Conservation (phyloP, 1,140 invertebrate genomes). For the Lordiphosa collinella region DNA sequence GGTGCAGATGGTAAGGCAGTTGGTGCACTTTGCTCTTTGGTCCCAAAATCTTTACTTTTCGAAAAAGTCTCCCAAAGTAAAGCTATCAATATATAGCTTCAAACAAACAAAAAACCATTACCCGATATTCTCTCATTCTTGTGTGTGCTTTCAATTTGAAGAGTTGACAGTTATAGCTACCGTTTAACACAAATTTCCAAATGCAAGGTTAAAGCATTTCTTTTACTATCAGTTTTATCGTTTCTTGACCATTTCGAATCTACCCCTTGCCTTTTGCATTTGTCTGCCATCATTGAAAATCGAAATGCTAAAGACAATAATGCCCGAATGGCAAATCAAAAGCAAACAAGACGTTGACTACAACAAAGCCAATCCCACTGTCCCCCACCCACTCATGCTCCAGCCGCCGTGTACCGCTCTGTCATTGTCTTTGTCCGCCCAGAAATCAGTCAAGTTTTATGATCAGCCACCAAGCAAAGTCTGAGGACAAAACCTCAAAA, state of each 20-base stretch:
- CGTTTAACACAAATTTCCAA: too few species aligned
- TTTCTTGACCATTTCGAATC: background rate
- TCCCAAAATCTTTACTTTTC: too few species aligned
- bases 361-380: background rate
- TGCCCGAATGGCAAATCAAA: constrained; percentile 21
- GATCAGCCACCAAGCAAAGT: constrained; percentile 26
- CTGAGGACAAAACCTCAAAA: constrained; percentile 25
- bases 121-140: too few species aligned
- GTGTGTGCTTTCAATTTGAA: too few species aligned
- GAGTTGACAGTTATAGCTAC: too few species aligned
- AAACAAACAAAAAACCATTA: too few species aligned
- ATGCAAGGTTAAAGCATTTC: too few species aligned
- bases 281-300: constrained; percentile 13
- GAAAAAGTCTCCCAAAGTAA: too few species aligned
- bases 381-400: background rate
- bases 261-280: background rate
- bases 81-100: too few species aligned
- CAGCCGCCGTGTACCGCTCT: background rate
- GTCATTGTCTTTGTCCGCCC: constrained; percentile 10
- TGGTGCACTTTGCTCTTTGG: too few species aligned
- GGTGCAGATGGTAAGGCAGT: too few species aligned
- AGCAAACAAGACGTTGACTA: constrained; percentile 9
- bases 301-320: constrained; percentile 30
- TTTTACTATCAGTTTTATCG: too few species aligned
- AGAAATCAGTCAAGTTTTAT: constrained; percentile 57